Percentiles rank a stretch among this genome's conserved stretches.
Conservation (phyloP, 1,140 invertebrate genomes). For the Drosophila teissieri region DNA sequence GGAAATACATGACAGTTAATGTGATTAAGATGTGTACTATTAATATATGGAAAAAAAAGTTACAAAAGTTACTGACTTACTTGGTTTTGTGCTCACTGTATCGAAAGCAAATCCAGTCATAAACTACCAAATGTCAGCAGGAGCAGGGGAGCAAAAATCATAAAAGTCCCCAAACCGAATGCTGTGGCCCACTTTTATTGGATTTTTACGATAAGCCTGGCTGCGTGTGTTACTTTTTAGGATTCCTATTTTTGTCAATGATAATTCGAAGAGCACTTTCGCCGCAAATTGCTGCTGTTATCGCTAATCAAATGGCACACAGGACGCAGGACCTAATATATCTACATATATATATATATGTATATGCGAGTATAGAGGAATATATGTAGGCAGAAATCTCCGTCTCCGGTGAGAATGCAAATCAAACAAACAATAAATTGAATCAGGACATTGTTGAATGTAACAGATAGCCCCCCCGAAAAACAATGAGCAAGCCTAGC, state of each 20-base stretch:
- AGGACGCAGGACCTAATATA: background rate
- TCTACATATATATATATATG: background rate
- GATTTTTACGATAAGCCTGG: conserved; percentile 74
- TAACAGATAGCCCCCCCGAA: conserved; percentile 42
- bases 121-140: conserved; percentile 52
- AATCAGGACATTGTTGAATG: conserved; percentile 69
- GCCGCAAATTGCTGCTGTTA: conserved; percentile 71
- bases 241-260: conserved; percentile 20
- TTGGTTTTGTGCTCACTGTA: background rate
- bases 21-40: too few species aligned
- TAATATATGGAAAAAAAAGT: too few species aligned
- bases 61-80: too few species aligned
- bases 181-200: conserved; percentile 60
- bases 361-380: background rate
- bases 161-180: conserved; percentile 26
- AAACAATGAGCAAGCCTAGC: conserved; percentile 41
- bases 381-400: conserved; percentile 1
- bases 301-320: conserved; percentile 56
- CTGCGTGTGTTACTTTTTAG: conserved; percentile 12
- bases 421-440: conserved; percentile 83
- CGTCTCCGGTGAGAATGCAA: conserved; percentile 60
- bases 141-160: conserved; percentile 2
- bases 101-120: conserved; percentile 22
- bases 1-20: too few species aligned
- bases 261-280: conserved; percentile 62